Evolutionary conservation across 2,113 vertebrate genomes (phyloP), one percentile per base, ranked within the genome.

Genomic region (Ivindomyrus marchei): DNA sequence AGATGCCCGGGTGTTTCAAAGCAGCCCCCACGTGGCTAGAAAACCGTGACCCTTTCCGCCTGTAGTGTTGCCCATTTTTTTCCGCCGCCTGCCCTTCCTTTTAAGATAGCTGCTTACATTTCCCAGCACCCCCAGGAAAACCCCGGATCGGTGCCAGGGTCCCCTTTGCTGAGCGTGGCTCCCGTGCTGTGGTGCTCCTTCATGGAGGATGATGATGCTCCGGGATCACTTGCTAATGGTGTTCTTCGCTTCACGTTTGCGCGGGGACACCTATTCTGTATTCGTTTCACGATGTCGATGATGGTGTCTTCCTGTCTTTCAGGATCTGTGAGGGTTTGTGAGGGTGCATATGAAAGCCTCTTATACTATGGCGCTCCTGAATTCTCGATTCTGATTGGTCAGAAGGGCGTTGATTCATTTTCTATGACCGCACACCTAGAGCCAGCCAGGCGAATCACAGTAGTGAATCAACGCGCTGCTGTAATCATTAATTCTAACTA

Each of bases 1-100:
- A 83, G 21, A 84, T 19, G 88, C 36, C 70, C 3, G 88, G 46
- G 49, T 53, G 56, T 88, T 66, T 88, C 74, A 89, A 36, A 53
- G 70, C 66, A 10, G 31, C 17, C 6, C 31, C 31, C 1, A 9
- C 56, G 3, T 31, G 70, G 70, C 74, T 80, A 36, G 36, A 46
- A 9, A 58, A 9, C 9, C 36, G 39, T 1, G 53, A n/a, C 21
- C 80, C 62, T 50, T 50, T 24, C 47, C 2, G 31, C 27, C 50
- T 36, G 47, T 31, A 56, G 45, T 10, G 27, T 87, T 15, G 27
- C 31, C 50, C 31, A 19, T 87, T 31, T 87, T 56, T 21, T 39
- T 4, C 53, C 27, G 27, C n/a, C 21, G 49, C 50, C 49, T 52
- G 7, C 13, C 19, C 10, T 27, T 17, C 50, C 27, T 52, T 52